phyloP scores from a whole-genome alignment of 2,888 invertebrate species.

The Lypha dubia region DNA sequence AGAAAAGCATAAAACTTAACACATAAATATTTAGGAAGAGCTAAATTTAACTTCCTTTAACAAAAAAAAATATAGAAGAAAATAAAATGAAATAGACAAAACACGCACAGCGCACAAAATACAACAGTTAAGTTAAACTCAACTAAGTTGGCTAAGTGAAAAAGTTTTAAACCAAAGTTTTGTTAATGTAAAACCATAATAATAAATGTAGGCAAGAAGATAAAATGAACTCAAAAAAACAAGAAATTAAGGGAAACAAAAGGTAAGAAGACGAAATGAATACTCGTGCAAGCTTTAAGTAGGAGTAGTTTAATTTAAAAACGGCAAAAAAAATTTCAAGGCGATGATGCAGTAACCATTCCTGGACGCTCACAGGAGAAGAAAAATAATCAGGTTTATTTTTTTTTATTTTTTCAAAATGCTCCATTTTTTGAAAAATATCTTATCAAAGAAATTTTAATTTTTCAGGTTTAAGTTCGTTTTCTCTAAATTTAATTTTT shows the following conservation, averaged over 20 bases:
- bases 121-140: slow-evolving; percentile 23
- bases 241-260: slow-evolving; percentile 12
- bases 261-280: not conserved
- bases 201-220: slow-evolving; percentile 41
- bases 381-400: too few relatives aligned
- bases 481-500: too few relatives aligned
- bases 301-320: not conserved
- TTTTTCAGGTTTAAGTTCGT: too few relatives aligned
- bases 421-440: too few relatives aligned
- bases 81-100: not conserved
- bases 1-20: slow-evolving; percentile 12
- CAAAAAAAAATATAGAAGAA: not conserved
- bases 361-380: too few relatives aligned
- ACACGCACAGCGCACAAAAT: not conserved
- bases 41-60: not conserved
- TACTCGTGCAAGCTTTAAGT: not conserved
- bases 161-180: slow-evolving; percentile 66
- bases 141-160: slow-evolving; percentile 67
- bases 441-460: too few relatives aligned
- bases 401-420: too few relatives aligned
- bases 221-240: not conserved
- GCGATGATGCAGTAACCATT: not conserved
- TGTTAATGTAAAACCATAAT: slow-evolving; percentile 48
- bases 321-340: not conserved
- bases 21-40: not conserved